These are phyloP conservation scores for Apodemia duryi DNA, from an alignment of 2,888 invertebrate species.

Conservation along the genomic window DNA sequence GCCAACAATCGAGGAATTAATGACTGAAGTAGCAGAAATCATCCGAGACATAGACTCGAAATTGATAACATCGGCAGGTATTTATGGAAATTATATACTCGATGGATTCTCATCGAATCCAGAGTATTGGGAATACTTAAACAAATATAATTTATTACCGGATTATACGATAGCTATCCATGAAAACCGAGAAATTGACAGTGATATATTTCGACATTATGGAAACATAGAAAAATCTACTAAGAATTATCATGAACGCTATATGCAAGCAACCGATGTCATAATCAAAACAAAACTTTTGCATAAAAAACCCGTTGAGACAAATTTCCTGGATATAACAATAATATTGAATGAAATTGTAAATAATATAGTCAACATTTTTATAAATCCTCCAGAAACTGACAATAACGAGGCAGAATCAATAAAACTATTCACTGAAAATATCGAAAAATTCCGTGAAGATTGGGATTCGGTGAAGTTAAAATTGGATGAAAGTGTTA, in stretches of 20 bases:
- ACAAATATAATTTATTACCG: conserved; percentile 61
- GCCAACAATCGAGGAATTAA: conserved; percentile 61
- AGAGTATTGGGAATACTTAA: conserved; percentile 67
- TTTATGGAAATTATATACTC: conserved; percentile 79
- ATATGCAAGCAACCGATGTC: conserved; percentile 48
- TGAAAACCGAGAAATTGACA: conserved; percentile 67
- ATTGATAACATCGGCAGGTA: conserved; percentile 38
- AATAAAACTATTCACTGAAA: conserved; percentile 41
- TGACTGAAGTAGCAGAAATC: conserved; percentile 52
- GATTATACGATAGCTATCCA: conserved; percentile 77
- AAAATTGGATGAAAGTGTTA: conserved; percentile 59
- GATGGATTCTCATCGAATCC: conserved; percentile 77
- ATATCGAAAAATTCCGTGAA: conserved; percentile 57
- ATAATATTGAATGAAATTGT: conserved; percentile 42
- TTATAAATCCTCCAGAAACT: conserved; percentile 24
- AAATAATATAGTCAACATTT: conserved; percentile 29
- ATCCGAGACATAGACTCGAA: conserved; percentile 56
- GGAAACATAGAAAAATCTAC: conserved; percentile 43
- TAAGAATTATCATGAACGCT: conserved; percentile 51
- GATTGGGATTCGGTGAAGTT: conserved; percentile 57
- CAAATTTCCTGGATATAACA: conserved; percentile 37
- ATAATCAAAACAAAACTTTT: conserved; percentile 49
- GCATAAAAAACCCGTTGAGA: conserved; percentile 31
- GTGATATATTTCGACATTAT: conserved; percentile 52
- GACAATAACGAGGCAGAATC: conserved; percentile 29